These are phyloP conservation scores for Protosalanx chinensis DNA, from an alignment of 2,797 vertebrate genomes.

Conservation along the genomic window DNA sequence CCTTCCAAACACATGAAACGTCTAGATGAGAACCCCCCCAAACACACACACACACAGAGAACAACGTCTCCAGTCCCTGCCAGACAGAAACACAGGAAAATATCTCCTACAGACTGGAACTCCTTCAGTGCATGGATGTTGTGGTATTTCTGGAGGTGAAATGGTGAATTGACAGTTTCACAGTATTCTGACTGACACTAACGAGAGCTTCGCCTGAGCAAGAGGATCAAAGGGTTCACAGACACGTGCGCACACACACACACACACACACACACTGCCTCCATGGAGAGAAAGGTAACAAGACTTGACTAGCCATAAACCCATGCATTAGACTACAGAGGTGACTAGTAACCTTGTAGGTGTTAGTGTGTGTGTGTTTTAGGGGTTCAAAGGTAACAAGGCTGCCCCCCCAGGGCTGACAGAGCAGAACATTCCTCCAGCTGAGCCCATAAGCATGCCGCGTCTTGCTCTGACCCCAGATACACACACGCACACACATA, in stretches of 20 bases:
- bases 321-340: neutral
- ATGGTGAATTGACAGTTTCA: neutral
- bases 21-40: conserved; percentile 4
- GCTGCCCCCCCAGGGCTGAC: neutral
- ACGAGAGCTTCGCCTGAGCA: neutral
- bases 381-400: neutral
- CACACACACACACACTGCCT: neutral
- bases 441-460: neutral
- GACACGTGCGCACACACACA: neutral
- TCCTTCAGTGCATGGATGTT: neutral
- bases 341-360: neutral
- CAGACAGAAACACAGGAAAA: neutral
- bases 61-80: too few relatives aligned
- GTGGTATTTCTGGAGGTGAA: neutral
- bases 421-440: neutral
- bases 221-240: neutral
- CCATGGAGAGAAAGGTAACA: neutral
- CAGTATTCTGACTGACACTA: neutral
- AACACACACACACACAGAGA: neutral
- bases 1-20: conserved; percentile 16
- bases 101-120: neutral
- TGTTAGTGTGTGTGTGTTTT: neutral
- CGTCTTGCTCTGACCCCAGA: neutral
- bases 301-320: neutral
- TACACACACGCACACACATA: neutral